Evolutionary conservation across 2,888 invertebrate genomes (phyloP), one percentile per base, ranked within the genome.

Genomic region (Hirtodrosophila duncani): DNA sequence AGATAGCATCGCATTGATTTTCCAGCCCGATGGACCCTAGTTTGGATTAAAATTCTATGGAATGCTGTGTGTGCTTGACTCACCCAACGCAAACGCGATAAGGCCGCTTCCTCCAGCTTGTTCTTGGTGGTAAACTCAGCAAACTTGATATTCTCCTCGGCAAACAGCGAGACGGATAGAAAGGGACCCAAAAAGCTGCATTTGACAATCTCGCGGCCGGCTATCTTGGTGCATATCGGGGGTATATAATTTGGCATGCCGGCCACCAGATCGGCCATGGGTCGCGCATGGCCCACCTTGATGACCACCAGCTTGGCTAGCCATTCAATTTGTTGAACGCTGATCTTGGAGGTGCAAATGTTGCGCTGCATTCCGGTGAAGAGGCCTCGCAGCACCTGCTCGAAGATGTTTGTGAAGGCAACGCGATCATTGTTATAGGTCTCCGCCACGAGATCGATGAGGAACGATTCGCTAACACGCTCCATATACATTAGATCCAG

Each of bases 161-260:
- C 96, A 86, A 98, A 96, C 1, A 97, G 91, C 0, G 98, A 97
- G 0, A 98, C 91, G 6, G 93, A 92, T 62, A 99, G 89, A 87
- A 99, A 98, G 0, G 98, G 96, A 9, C 97, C 98, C 4, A 99
- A 89, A 83, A 92, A 96, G 46, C 96, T 94, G 33, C 93, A 91
- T 39, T 92, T 90, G 0, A 94, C 92, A 48, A 98, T 89, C 87
- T 99, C 98, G 27, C 96, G 89, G 0, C 98, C 98, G 0, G 90
- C 89, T 3, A 93, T 93, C 1, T 91, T 91, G 1, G 94, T 93
- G 66, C 93, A 89, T 1, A 92, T 87, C 6, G 91, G 90, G 0
- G 94, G 95, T 50, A 91, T 83, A 87, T 93, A 95, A 83, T 95
- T 94, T 2, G 90, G 87, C 85, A 92, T 90, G 56, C 89, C 88